These are phyloP conservation scores for Elephas maximus DNA, from an alignment of 2,113 vertebrate genomes.

Conservation along the genomic window DNA sequence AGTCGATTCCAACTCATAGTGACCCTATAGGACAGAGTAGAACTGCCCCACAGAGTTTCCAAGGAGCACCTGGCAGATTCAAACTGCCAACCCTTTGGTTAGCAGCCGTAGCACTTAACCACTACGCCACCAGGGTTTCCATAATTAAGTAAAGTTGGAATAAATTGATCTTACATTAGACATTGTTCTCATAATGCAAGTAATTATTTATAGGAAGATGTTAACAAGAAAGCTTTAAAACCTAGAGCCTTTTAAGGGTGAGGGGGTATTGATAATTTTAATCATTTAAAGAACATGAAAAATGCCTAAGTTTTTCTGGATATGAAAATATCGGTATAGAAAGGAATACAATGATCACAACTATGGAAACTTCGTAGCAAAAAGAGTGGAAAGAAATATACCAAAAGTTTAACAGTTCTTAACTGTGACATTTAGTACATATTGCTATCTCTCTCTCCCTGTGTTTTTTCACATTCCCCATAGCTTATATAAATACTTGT, in stretches of 20 bases:
- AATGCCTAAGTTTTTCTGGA: not conserved
- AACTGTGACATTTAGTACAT: not conserved
- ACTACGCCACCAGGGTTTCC: too few relatives aligned
- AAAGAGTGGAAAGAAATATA: not conserved
- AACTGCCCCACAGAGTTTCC: too few relatives aligned
- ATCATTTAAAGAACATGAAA: constrained; percentile 31
- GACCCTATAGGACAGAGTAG: too few relatives aligned
- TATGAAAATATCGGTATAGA: not conserved
- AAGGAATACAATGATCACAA: not conserved
- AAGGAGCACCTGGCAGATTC: too few relatives aligned
- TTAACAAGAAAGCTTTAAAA: not conserved
- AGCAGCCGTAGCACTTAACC: too few relatives aligned
- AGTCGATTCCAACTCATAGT: too few relatives aligned
- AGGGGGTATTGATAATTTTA: not conserved
- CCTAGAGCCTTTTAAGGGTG: not conserved
- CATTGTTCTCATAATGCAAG: not conserved
- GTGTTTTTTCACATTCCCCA: not conserved
- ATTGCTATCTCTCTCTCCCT: not conserved
- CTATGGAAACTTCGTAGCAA: not conserved
- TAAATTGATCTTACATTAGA: not conserved
- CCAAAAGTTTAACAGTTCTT: not conserved
- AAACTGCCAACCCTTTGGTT: too few relatives aligned
- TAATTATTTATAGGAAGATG: not conserved
- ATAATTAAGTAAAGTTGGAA: not conserved
- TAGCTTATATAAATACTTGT: not conserved